A percentile compares a stretch with the other conserved stretches of the same genome.
These are phyloP conservation scores for Uropsilus gracilis DNA, from an alignment of 2,113 vertebrate species.

Conservation along the genomic window DNA sequence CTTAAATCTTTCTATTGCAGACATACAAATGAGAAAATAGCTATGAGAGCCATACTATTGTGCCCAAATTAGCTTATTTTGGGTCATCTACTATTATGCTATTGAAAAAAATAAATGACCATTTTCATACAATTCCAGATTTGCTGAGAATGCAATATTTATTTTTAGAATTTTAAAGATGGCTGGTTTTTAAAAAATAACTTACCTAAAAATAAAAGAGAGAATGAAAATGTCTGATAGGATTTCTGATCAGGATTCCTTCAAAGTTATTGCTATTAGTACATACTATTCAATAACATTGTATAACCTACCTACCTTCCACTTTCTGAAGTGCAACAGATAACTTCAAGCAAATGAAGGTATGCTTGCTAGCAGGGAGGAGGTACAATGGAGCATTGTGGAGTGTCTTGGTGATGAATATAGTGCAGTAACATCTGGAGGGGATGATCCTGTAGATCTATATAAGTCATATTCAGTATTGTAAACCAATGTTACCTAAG, in stretches of 20 bases:
- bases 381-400: background rate
- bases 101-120: constrained; percentile 13
- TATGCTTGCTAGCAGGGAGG: background rate
- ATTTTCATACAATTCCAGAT: background rate
- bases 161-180: background rate
- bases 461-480: too few species aligned
- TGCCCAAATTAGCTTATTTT: background rate
- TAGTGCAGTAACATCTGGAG: too few species aligned
- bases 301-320: background rate
- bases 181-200: background rate
- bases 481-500: too few species aligned
- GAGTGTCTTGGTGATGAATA: too few species aligned
- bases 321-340: background rate
- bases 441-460: too few species aligned
- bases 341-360: background rate
- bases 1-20: background rate
- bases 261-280: background rate
- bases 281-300: background rate
- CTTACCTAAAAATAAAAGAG: background rate
- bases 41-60: background rate
- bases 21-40: background rate
- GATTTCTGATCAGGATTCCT: background rate
- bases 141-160: background rate
- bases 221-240: background rate
- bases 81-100: background rate